Evolutionary conservation across 2,113 vertebrate genomes (phyloP), one percentile per base, ranked within the genome.

Genomic region (Kryptolebias marmoratus): DNA sequence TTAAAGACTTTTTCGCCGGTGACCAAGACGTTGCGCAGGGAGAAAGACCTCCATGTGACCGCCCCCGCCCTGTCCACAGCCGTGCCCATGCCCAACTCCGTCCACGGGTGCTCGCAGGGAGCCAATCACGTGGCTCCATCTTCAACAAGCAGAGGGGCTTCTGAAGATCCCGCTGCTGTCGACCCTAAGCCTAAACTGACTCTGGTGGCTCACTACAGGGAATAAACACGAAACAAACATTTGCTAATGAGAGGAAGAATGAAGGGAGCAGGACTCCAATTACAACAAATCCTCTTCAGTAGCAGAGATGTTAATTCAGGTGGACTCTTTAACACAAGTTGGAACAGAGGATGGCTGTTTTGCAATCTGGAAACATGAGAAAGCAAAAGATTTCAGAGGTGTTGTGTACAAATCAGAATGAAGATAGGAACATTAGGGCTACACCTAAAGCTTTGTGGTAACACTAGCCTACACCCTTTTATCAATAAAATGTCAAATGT

Each of bases 191-290:
- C 89, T 1, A 80, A 75, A 62, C 12, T 91, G 57, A 80, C 81
- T 64, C 89, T 94, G 45, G 87, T 93, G 79, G 91, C 88, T 53
- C 87, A 86, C 76, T 94, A 91, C 83, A 84, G 81, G 64, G 85
- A 87, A 53, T 89, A 42, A 80, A 2, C 12, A 7, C 47, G 59
- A 61, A 44, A 10, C 30, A 13, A 47, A 22, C 16, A 16, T 68
- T 81, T 30, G 27, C 44, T 55, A 49, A 59, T 27, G 16, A 13
- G 16, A 57, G 44, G n/a, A 55, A 56, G 42, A 60, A 7, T 39
- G 31, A 69, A 59, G 42, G 56, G 53, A 22, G 16, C 58, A 45
- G 52, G 71, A 73, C 65, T 68, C 58, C 68, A 64, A 69, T 77
- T 65, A 73, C 58, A 58, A 66, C 50, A 54, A 80, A 70, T 81